Evolutionary conservation across 2,797 vertebrate species (phyloP).

Genomic region (Enteromius afrohamiltoni): DNA sequence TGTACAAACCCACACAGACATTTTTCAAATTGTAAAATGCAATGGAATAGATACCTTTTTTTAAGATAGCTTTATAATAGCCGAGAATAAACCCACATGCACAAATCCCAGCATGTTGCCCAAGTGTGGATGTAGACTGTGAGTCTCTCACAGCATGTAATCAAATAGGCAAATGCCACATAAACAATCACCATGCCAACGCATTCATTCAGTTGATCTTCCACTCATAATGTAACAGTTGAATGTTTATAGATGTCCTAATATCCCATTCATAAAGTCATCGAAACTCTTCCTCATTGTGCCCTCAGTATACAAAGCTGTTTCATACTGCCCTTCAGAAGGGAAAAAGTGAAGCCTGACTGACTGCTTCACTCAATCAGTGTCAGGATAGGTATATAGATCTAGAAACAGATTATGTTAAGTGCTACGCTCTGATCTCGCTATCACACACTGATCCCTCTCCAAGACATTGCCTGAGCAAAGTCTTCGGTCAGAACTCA

Average conservation of each 20-base stretch:
- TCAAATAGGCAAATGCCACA: neutral
- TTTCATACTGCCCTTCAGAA: constrained; percentile 13
- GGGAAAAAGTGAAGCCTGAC: constrained; percentile 28
- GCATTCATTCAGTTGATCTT: neutral
- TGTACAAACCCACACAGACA: neutral
- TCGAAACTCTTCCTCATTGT: neutral
- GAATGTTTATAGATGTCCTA: neutral
- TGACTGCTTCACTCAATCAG: constrained; percentile 23
- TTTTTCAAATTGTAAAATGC: neutral
- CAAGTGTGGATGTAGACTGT: constrained; percentile 10
- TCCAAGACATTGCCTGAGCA: constrained; percentile 15
- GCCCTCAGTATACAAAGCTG: neutral
- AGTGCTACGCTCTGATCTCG: constrained; percentile 20
- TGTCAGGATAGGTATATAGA: constrained; percentile 23
- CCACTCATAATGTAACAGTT: constrained; percentile 8
- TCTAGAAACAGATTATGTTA: constrained; percentile 40
- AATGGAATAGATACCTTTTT: neutral
- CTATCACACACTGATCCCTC: constrained; percentile 12
- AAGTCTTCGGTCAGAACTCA: constrained; percentile 14
- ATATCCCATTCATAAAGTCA: constrained; percentile 17
- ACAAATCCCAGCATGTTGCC: constrained; percentile 36
- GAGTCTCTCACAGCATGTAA: neutral
- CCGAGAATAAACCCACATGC: neutral
- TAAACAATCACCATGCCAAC: constrained; percentile 19
- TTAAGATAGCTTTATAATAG: neutral